Evolutionary conservation across 2,888 invertebrate genomes (phyloP), one percentile per base, ranked within the genome.

Genomic region (Gortyna flavago): DNA sequence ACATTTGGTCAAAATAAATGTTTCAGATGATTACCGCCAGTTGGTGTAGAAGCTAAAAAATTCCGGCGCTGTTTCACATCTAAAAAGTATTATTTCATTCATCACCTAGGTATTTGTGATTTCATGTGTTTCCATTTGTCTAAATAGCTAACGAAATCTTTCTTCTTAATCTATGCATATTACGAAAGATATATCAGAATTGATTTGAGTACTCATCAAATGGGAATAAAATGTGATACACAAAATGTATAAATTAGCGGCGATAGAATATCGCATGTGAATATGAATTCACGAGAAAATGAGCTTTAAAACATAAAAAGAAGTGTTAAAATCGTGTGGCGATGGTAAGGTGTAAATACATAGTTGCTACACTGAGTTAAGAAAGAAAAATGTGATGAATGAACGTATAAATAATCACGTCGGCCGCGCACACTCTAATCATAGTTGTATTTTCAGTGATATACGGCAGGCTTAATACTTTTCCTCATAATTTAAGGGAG

Each of bases 301-400:
- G 79, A 80, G 61, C 87, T 90, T 87, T 91, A 89, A 82, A 67
- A 32, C 73, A 69, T 72, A 75, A 8, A 51, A 79, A 44, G 77
- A 90, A 85, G 85, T 83, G 72, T 83, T 81, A 83, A 88, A 88
- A 86, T 91, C 79, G 88, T 85, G 84, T 85, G 86, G 73, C 68
- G 66, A 69, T 48, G 64, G 21, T 66, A 54, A 69, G 79, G 81
- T 84, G 88, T 91, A 89, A 89, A 91, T 87, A 89, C 70, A 88
- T 85, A 84, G 81, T 83, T 79, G 77, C 81, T 85, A 85, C 85
- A 88, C 77, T 85, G 85, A 77, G 82, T 86, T 88, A 89, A 85
- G 83, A 89, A 89, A 89, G 90, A 91, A 92, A 92, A 92, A 92
- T 92, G 90, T 93, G 91, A 93, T 93, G 92, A 94, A 93, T 94